These are phyloP conservation scores for Trileptium ribeirensis DNA, from an alignment of 2,888 invertebrate species.

Conservation along the genomic window DNA sequence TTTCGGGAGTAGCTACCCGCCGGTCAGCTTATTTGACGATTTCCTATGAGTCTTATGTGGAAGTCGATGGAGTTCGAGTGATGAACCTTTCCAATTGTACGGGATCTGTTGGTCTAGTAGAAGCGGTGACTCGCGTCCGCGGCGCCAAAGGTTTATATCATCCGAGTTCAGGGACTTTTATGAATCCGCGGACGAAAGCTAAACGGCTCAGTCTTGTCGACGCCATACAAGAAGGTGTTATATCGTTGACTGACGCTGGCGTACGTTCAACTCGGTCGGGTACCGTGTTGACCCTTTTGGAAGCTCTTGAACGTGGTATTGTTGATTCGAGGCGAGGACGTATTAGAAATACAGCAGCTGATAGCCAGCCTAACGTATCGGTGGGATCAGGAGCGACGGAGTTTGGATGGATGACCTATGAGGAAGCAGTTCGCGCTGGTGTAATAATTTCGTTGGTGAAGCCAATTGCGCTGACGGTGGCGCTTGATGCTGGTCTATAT, in stretches of 20 bases:
- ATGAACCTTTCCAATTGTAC: not conserved
- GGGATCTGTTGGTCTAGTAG: not conserved
- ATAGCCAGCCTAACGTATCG: too few species aligned
- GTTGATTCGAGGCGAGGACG: not conserved
- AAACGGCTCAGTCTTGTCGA: not conserved
- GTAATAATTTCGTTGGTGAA: not conserved
- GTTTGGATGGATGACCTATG: not conserved
- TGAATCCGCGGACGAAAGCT: not conserved
- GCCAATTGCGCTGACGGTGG: slow-evolving; percentile 55
- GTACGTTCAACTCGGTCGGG: not conserved
- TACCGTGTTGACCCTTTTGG: not conserved
- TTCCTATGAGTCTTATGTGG: not conserved
- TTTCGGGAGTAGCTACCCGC: not conserved
- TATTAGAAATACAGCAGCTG: not conserved
- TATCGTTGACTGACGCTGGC: not conserved
- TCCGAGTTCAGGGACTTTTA: not conserved
- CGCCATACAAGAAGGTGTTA: not conserved
- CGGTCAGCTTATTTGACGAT: too few species aligned
- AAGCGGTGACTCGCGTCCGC: too few species aligned
- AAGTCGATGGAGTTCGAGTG: not conserved
- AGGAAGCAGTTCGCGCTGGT: not conserved
- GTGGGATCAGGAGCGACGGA: too few species aligned
- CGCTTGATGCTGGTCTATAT: not conserved
- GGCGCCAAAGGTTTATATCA: not conserved
- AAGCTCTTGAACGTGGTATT: not conserved